Base-by-base conservation (phyloP, 2,113 vertebrate genomes). In the Pithys albifrons region DNA sequence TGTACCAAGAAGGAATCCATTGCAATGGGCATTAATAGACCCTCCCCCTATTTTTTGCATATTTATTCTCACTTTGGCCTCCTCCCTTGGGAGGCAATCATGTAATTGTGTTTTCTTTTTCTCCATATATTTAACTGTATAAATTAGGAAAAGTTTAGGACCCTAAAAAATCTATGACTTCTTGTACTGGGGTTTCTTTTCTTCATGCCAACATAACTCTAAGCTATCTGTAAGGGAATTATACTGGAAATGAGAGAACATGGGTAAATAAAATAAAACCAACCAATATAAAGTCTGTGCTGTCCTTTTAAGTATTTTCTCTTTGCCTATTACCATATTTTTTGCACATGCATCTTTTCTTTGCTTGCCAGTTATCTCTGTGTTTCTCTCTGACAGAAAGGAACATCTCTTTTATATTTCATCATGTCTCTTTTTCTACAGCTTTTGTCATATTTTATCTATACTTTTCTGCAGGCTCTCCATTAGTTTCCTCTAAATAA, bases 401-500 rank as follows among this genome's bases (percentile, higher is more conserved):
- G 9, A 88, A 5, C 19, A 55, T 71, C 10, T 89, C 11, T 69
- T 66, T 91, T 61, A 6, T 83, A 55, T 87, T 70, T 93, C 13
- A 66, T 79, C 23, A 19, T 1, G 1, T 37, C 19, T 48, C 35
- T 75, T 79, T 92, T 91, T 66, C 78, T 91, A 54, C 66, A 89
- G 65, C 88, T 93, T 91, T 92, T 97, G 49, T 83, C 86, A 81
- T 37, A 77, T 95, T 94, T 97, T 94, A 69, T 95, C 74, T 92
- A 24, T 89, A 88, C 91, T 88, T 92, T 96, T 94, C 86, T 97
- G 51, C 71, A 87, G 88, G 67, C 77, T 57, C 29, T 85, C 74
- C 25, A 58, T 91, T 81, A 89, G 57, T 91, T 96, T 97, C 87
- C 93, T 89, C 86, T 95, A 95, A 97, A 96, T 94, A 95, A 91